These are phyloP conservation scores for Delia radicum DNA, from an alignment of 1,140 invertebrate genomes.

Conservation along the genomic window DNA sequence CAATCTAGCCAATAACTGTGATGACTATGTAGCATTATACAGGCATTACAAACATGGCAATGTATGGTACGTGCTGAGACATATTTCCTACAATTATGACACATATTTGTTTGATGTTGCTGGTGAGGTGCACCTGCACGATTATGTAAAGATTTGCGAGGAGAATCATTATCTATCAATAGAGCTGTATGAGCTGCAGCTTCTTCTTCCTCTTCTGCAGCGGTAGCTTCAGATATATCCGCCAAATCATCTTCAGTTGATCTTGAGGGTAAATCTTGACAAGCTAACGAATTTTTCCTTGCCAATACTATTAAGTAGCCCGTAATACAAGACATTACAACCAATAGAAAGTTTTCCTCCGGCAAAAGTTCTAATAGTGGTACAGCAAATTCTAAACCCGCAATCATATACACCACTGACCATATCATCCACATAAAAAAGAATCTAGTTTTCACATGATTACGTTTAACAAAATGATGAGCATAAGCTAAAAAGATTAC, in stretches of 20 bases:
- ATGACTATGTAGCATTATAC: slow-evolving; percentile 48
- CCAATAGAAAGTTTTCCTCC: slow-evolving; percentile 56
- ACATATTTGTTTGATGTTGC: slow-evolving; percentile 46
- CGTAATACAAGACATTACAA: slow-evolving; percentile 42
- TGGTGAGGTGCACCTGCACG: slow-evolving; percentile 32
- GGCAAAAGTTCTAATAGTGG: slow-evolving; percentile 56
- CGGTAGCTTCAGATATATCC: slow-evolving; percentile 45
- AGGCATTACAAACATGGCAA: slow-evolving; percentile 46
- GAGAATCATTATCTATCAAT: slow-evolving; percentile 36
- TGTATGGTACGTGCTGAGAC: slow-evolving; percentile 38
- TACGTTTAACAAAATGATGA: slow-evolving; percentile 41
- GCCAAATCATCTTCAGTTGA: slow-evolving; percentile 42
- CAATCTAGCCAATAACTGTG: slow-evolving; percentile 58
- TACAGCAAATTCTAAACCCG: slow-evolving; percentile 54
- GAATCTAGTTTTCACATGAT: slow-evolving; percentile 50
- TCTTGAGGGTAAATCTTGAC: slow-evolving; percentile 41
- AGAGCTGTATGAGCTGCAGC: slow-evolving; percentile 26
- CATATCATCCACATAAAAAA: slow-evolving; percentile 56
- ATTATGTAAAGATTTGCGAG: slow-evolving; percentile 29
- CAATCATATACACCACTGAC: slow-evolving; percentile 50
- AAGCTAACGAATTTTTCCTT: slow-evolving; percentile 36
- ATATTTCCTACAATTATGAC: slow-evolving; percentile 45
- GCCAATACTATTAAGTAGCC: slow-evolving; percentile 44
- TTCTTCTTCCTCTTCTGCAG: slow-evolving; percentile 39
- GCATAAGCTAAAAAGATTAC: slow-evolving; percentile 51